Evolutionary conservation across 2,888 invertebrate species (phyloP), one percentile per base, ranked within the genome.

Genomic region (Thyatira batis): DNA sequence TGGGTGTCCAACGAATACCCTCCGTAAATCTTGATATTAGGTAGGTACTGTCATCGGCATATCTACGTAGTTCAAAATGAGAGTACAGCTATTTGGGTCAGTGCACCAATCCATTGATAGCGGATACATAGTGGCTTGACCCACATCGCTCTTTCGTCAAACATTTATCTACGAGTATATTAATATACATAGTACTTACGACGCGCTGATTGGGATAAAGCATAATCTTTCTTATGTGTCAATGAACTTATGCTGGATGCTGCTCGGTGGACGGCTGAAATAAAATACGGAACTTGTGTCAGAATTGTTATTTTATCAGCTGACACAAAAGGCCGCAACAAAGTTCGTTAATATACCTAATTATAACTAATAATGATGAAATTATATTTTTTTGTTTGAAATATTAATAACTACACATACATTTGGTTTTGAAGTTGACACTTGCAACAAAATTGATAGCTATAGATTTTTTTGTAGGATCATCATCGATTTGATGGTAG

Each of bases 191-290:
- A 71, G 73, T 80, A 83, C 83, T 85, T 83, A 80, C 84, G 78
- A 61, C 80, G 80, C 54, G 72, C 63, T 52, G 76, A 69, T 58
- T 78, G 78, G 30, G 75, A 65, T 21, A 68, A 62, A 43, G 76
- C 73, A 56, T 78, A 77, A 64, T 83, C 82, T 71, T 73, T 82
- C 65, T 83, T 85, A 54, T 81, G 84, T 48, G 82, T 80, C 51
- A 87, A 65, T 9, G 85, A 84, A 63, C 87, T 86, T 51, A 86
- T 66, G 54, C 85, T 85, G 48, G 88, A 88, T 9, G 85, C 83
- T 9, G 84, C 85, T 57, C 88, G 77, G 55, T 88, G 87, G 56
- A 88, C 88, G 57, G 88, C 88, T 88, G 72, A 9, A 84, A 79
- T 25, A 58, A 52, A 46, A 48, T 11, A 20, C 48, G 48, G 20